phyloP scores from a whole-genome alignment of 2,797 vertebrate species.

The Brachymystax lenok region DNA sequence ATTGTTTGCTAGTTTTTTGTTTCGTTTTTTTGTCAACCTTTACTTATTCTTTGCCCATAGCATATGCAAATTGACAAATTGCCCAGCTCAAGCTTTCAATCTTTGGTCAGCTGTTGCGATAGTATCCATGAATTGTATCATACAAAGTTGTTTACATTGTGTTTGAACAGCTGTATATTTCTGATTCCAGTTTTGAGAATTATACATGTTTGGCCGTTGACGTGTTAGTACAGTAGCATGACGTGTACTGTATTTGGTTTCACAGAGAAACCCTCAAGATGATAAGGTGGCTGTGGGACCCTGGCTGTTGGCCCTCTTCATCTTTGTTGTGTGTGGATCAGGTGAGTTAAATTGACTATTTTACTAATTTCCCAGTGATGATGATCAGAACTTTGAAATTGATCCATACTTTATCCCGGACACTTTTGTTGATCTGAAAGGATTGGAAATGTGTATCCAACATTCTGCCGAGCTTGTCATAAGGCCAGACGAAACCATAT shows the following conservation, averaged over 20 bases:
- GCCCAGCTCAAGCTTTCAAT: not conserved
- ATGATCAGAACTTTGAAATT: not conserved
- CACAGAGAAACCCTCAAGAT: conserved; percentile 74
- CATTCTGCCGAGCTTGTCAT: too few relatives aligned
- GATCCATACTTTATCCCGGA: too few relatives aligned
- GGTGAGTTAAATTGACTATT: conserved; percentile 66
- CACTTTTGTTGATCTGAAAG: too few relatives aligned
- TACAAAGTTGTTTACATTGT: not conserved
- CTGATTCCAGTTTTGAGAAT: too few relatives aligned
- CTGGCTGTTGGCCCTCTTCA: conserved; percentile 92
- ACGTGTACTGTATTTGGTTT: not conserved
- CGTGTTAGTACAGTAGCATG: too few relatives aligned
- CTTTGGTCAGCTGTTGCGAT: not conserved
- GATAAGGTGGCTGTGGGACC: conserved; percentile 95
- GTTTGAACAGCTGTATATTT: not conserved
- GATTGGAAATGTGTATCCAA: too few relatives aligned
- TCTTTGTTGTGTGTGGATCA: conserved; percentile 95
- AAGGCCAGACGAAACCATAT: too few relatives aligned
- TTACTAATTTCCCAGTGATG: not conserved
- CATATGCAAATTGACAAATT: not conserved
- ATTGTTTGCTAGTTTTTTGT: not conserved
- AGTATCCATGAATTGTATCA: not conserved
- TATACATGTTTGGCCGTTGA: too few relatives aligned
- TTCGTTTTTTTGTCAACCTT: not conserved
- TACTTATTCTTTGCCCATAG: not conserved